Evolutionary conservation across 2,797 vertebrate species (phyloP).

Genomic region (Propithecus perrieri): DNA sequence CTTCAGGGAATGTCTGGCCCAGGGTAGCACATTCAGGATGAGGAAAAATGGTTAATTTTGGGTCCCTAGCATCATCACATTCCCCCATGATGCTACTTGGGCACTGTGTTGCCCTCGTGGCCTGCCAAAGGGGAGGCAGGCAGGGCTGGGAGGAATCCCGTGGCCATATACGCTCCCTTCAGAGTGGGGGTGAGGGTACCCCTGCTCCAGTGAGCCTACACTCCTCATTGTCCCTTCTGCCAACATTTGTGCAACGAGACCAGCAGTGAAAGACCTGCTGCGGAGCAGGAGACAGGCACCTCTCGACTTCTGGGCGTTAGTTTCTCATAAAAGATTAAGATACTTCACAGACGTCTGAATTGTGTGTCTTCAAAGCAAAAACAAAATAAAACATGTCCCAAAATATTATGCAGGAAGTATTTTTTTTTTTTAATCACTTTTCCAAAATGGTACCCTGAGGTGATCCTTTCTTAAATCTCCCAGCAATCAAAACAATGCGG

Average conservation of each 20-base stretch:
- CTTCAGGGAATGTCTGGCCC: conserved; percentile 51
- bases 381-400: background rate
- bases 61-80: background rate
- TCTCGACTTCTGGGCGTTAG: background rate
- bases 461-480: conserved; percentile 59
- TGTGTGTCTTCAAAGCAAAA: conserved; percentile 18
- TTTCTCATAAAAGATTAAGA: background rate
- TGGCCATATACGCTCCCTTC: background rate
- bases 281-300: background rate
- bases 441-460: conserved; percentile 65
- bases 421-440: conserved; percentile 19
- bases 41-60: background rate
- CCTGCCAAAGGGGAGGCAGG: background rate
- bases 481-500: conserved; percentile 86
- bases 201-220: background rate
- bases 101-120: background rate
- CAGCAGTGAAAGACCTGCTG: background rate
- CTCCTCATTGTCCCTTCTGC: background rate
- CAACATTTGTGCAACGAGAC: background rate
- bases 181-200: background rate
- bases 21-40: background rate
- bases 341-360: background rate
- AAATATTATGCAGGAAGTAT: background rate
- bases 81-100: background rate
- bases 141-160: background rate